Evolutionary conservation across 2,888 invertebrate species (phyloP).

Genomic region (Saturnia japonica): DNA sequence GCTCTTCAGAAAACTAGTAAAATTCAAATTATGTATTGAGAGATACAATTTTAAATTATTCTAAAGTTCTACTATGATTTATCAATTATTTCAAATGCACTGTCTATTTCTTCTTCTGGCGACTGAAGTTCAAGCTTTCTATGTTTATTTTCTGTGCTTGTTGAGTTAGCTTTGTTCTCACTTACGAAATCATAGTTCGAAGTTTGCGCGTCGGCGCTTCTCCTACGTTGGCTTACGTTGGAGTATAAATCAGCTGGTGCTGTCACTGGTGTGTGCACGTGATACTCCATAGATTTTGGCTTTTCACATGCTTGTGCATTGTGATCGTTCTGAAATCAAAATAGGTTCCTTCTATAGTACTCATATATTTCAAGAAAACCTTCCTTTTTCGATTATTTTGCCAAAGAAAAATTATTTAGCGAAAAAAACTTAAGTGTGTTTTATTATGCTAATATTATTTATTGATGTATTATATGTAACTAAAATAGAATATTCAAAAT

Average conservation of each 20-base stretch:
- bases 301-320: slow-evolving; percentile 48
- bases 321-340: slow-evolving; percentile 43
- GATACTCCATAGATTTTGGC: slow-evolving; percentile 58
- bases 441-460: too few species aligned
- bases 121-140: slow-evolving; percentile 38
- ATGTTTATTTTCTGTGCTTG: slow-evolving; percentile 27
- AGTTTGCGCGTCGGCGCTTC: slow-evolving; percentile 30
- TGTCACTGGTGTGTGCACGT: slow-evolving; percentile 47
- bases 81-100: slow-evolving; percentile 69
- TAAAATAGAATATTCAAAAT: too few species aligned
- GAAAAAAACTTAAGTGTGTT: too few species aligned
- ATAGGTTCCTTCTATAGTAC: too few species aligned
- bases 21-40: background rate
- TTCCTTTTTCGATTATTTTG: background rate
- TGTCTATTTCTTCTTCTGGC: slow-evolving; percentile 74
- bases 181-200: background rate
- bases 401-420: too few species aligned
- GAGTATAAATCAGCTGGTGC: slow-evolving; percentile 29
- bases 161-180: slow-evolving; percentile 19
- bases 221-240: slow-evolving; percentile 28
- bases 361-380: background rate
- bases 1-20: background rate
- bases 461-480: too few species aligned
- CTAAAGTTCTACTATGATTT: slow-evolving; percentile 48
- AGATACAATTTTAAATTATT: background rate